A percentile compares a stretch with the other conserved stretches of the same genome.
Evolutionary conservation across 2,797 vertebrate genomes (phyloP).

Genomic region (Nothura maculosa): DNA sequence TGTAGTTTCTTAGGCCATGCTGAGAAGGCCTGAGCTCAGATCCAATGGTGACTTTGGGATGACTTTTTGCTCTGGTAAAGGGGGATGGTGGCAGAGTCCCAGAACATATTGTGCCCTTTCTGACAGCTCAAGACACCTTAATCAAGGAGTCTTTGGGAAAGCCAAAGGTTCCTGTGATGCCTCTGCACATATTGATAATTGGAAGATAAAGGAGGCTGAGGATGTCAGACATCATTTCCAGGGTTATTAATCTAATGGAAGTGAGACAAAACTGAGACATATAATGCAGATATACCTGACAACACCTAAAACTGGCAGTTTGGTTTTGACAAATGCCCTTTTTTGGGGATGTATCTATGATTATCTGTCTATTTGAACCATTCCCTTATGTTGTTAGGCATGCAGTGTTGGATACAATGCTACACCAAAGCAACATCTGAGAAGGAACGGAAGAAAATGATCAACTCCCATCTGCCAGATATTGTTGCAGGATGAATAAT

Average conservation of each 20-base stretch:
- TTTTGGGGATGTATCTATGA: neutral
- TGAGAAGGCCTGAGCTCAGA: neutral
- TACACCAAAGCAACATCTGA: neutral
- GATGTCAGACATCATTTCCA: neutral
- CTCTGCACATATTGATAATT: neutral
- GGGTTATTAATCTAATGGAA: neutral
- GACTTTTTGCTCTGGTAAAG: neutral
- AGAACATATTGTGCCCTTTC: neutral
- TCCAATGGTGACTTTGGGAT: neutral
- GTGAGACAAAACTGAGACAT: neutral
- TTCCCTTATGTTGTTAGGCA: neutral
- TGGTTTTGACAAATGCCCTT: neutral
- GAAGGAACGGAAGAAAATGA: neutral
- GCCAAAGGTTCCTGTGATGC: neutral
- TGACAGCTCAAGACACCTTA: neutral
- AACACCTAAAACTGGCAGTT: neutral
- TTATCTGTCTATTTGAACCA: neutral
- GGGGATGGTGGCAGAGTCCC: neutral
- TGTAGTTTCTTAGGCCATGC: neutral
- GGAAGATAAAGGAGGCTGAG: neutral
- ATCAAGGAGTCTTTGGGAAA: neutral
- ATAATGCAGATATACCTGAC: neutral
- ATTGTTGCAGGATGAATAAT: constrained; percentile 1
- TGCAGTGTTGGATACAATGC: neutral
- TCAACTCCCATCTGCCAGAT: neutral